Evolutionary conservation across 2,888 invertebrate genomes (phyloP), one percentile per base, ranked within the genome.

Genomic region (Troilus luridus): DNA sequence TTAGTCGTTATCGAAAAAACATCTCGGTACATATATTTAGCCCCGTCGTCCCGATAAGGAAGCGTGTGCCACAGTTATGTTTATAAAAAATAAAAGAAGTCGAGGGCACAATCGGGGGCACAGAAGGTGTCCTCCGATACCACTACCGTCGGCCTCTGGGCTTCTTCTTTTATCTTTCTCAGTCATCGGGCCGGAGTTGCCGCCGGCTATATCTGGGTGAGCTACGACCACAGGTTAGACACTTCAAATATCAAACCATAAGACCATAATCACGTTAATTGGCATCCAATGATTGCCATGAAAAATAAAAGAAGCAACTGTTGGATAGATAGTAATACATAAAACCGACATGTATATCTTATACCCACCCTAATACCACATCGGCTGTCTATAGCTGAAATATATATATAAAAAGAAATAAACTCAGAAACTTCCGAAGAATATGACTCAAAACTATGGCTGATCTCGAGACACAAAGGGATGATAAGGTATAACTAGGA

Each of bases 1-100:
- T 77, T 77, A 77, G 72, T 77, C 9, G 17, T 19, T 77, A 77
- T 77, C 72, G 27, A 77, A 77, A 41, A 77, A 77, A 77, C 72
- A 77, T 77, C 72, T 77, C 27, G 17, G 27, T 77, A 77, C 72
- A 77, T 77, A 77, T 77, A 77, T 77, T 77, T 41, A 12, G 27
- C 27, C 72, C 72, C 27, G 41, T 17, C 17, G 27, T 2, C 72
- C 72, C 10, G 72, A 77, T 77, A 77, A 77, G 72, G 72, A 41
- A 77, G 72, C 72, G 72, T 77, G 72, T 77, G 72, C 72, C 72
- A 19, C 41, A 41, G 72, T 10, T 8, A 41, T 41, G 41, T 27
- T 77, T 77, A 41, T 41, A 12, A 41, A 41, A 77, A 77, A 77
- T 77, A 77, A 77, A 77, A 77, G 17, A 77, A 67, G 67, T 67